Percentiles rank a stretch among this genome's conserved stretches.
Evolutionary conservation across 2,888 invertebrate genomes (phyloP).

Genomic region (Prostheceraeus crozeri): DNA sequence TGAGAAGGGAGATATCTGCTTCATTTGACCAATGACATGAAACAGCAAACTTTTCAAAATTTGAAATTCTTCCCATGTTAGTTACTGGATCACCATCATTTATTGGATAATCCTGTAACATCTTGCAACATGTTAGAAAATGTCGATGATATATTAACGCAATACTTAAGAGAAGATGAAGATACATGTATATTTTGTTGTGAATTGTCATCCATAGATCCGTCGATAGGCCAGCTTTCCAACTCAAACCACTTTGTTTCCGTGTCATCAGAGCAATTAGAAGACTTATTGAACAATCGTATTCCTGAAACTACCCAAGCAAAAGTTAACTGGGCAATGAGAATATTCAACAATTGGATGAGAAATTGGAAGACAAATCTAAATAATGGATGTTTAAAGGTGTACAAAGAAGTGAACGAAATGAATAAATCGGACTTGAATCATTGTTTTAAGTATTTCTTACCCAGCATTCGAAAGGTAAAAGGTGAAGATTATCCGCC

Average conservation of each 20-base stretch:
- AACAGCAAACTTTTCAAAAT: too few species aligned
- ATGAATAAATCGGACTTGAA: conserved; percentile 9
- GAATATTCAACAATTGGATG: conserved; percentile 11
- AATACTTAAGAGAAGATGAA: too few species aligned
- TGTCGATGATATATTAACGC: too few species aligned
- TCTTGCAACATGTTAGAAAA: too few species aligned
- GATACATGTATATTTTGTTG: too few species aligned
- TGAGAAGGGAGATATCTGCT: too few species aligned
- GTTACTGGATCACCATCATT: too few species aligned
- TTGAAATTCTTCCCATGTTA: too few species aligned
- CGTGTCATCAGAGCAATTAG: conserved; percentile 7
- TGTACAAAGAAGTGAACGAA: not conserved
- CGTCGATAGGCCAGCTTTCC: too few species aligned
- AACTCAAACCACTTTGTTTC: conserved; percentile 20
- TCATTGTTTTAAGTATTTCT: conserved; percentile 11
- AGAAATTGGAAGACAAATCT: conserved; percentile 9
- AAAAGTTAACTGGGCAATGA: conserved; percentile 21
- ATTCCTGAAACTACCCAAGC: conserved; percentile 9
- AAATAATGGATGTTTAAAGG: conserved; percentile 11
- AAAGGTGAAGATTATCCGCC: conserved; percentile 2
- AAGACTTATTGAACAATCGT: conserved; percentile 21
- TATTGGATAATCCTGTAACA: too few species aligned
- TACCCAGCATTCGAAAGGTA: not conserved
- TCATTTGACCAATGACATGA: too few species aligned
- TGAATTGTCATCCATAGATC: too few species aligned